Conservation (phyloP, 2,888 invertebrate species). For the Drosophila cognata region DNA sequence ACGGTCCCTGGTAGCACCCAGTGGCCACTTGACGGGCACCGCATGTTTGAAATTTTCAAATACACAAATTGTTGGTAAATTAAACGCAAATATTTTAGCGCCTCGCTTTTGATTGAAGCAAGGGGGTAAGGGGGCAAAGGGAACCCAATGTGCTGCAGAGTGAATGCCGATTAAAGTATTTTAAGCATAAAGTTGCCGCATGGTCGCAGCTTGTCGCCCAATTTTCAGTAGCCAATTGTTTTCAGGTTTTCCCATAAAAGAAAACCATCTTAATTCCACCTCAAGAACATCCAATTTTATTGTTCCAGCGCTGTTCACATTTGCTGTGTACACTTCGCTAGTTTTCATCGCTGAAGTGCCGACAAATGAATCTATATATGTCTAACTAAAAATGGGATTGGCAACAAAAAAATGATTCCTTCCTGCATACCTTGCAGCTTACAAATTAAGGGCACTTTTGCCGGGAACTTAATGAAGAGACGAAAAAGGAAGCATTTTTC, state of each 20-base stretch:
- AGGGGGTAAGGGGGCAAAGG: too few relatives aligned
- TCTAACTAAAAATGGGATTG: not conserved
- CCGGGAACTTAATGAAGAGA: not conserved
- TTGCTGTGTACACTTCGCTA: not conserved
- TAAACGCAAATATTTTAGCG: constrained; percentile 18
- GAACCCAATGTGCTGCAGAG: not conserved
- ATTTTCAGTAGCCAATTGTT: not conserved
- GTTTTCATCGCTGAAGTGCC: not conserved
- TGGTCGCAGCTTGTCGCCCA: constrained; percentile 4
- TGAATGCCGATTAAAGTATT: not conserved
- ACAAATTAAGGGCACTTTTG: not conserved
- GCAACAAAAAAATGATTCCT: not conserved
- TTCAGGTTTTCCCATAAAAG: not conserved
- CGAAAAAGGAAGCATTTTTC: not conserved
- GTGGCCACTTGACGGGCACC: constrained; percentile 12
- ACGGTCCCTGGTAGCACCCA: not conserved
- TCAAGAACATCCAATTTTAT: not conserved
- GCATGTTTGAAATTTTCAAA: constrained; percentile 23
- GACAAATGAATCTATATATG: not conserved
- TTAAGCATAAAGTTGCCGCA: constrained; percentile 6
- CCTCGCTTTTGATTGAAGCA: constrained; percentile 8
- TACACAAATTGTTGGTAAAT: constrained; percentile 22
- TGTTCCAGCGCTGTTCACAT: not conserved
- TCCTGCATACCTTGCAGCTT: not conserved
- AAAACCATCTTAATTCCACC: not conserved